A percentile compares a stretch with the other conserved stretches of the same genome.
Conservation (phyloP, 1,140 invertebrate species). For the Bombus terrestris region DNA sequence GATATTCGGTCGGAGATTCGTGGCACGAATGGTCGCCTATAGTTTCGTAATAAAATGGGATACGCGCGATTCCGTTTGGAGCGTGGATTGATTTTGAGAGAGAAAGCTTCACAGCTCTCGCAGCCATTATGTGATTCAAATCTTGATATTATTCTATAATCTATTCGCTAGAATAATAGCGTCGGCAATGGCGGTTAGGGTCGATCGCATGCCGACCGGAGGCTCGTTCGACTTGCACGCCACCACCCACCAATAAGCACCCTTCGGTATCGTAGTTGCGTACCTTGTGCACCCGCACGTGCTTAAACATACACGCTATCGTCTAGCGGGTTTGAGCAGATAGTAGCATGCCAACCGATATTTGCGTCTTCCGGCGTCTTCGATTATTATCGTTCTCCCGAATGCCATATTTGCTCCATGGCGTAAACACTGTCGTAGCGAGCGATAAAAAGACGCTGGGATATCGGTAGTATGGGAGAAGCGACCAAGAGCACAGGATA, state of each 20-base stretch:
- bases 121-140: conserved; percentile 68
- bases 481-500: conserved; percentile 5
- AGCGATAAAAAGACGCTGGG: background rate
- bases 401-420: conserved; percentile 65
- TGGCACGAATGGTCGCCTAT: background rate
- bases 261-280: conserved; percentile 22
- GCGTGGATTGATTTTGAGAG: conserved; percentile 46
- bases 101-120: conserved; percentile 38
- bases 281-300: background rate
- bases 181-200: conserved; percentile 66
- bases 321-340: background rate
- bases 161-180: conserved; percentile 71
- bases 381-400: conserved; percentile 42
- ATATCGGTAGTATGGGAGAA: background rate
- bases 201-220: conserved; percentile 65
- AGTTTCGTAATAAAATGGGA: background rate
- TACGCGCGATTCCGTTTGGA: background rate
- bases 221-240: conserved; percentile 68
- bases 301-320: background rate
- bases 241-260: conserved; percentile 60
- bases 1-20: no score
- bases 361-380: conserved; percentile 29
- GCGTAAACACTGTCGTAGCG: conserved; percentile 53
- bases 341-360: background rate
- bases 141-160: conserved; percentile 72